Conservation (phyloP, 2,888 invertebrate species). For the Andrena haemorrhoa region DNA sequence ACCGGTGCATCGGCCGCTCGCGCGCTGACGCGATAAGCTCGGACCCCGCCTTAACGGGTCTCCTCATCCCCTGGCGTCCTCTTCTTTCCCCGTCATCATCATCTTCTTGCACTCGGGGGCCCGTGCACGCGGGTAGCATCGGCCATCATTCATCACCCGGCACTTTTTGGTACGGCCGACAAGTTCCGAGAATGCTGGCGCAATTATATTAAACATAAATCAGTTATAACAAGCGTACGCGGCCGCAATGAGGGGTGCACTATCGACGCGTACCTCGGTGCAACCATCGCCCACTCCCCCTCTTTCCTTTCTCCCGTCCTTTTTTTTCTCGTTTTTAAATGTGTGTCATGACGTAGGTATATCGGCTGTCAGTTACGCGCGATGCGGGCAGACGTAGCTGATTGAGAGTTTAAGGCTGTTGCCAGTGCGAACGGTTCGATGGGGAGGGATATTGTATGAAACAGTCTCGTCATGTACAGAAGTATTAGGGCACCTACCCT, state of each 20-base stretch:
- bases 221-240: conserved; percentile 75
- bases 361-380: conserved; percentile 23
- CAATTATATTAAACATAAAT: conserved; percentile 80
- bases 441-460: not conserved
- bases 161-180: conserved; percentile 71
- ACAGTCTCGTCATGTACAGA: not conserved
- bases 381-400: conserved; percentile 11
- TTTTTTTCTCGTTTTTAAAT: not conserved
- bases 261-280: conserved; percentile 40
- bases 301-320: not conserved
- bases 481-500: too few species aligned
- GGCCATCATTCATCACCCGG: conserved; percentile 74
- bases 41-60: conserved; percentile 54
- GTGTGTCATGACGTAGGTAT: conserved; percentile 8
- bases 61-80: conserved; percentile 31
- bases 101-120: conserved; percentile 46
- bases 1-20: conserved; percentile 9
- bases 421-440: not conserved
- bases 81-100: conserved; percentile 41
- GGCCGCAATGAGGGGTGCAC: conserved; percentile 56
- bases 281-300: conserved; percentile 11
- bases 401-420: not conserved
- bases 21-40: conserved; percentile 51
- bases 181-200: conserved; percentile 74
- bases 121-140: conserved; percentile 58